A percentile compares a stretch with the other conserved stretches of the same genome.
These are phyloP conservation scores for Parascotia fuliginaria DNA, from an alignment of 2,888 invertebrate species.

Conservation along the genomic window DNA sequence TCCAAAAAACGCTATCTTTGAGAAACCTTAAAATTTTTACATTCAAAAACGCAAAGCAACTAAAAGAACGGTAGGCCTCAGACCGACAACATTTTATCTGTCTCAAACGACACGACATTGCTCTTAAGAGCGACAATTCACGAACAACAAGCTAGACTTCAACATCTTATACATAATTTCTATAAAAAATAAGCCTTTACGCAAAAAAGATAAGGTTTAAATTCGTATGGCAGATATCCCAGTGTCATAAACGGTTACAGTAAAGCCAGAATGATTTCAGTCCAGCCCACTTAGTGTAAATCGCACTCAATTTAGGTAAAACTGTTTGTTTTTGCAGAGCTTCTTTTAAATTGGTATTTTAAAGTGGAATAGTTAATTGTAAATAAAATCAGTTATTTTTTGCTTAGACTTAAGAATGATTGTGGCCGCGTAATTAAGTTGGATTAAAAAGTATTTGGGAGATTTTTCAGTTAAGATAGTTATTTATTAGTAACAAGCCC, in stretches of 20 bases:
- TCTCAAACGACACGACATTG: slow-evolving; percentile 35
- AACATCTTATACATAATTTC: background rate
- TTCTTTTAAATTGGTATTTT: slow-evolving; percentile 26
- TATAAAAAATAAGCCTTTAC: slow-evolving; percentile 2
- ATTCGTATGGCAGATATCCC: background rate
- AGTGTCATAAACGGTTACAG: slow-evolving; percentile 36
- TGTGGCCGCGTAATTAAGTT: no score
- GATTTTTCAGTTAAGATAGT: no score
- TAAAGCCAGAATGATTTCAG: slow-evolving; percentile 24
- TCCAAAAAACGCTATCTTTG: no score
- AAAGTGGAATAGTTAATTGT: slow-evolving; percentile 9
- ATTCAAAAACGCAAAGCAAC: background rate
- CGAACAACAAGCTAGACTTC: slow-evolving; percentile 27
- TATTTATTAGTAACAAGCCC: no score
- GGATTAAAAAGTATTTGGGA: no score
- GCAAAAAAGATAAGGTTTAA: background rate
- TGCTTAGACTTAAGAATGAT: no score
- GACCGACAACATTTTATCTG: background rate
- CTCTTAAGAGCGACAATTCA: slow-evolving; percentile 34
- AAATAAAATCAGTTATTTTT: no score
- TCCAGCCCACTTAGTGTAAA: slow-evolving; percentile 38
- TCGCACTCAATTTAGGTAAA: slow-evolving; percentile 44
- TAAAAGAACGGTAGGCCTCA: background rate
- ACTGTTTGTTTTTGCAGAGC: slow-evolving; percentile 24
- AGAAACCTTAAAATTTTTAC: no score